Percentiles rank a stretch among this genome's conserved stretches.
phyloP scores from a whole-genome alignment of 2,113 vertebrate species.

The Rhizomys pruinosus region DNA sequence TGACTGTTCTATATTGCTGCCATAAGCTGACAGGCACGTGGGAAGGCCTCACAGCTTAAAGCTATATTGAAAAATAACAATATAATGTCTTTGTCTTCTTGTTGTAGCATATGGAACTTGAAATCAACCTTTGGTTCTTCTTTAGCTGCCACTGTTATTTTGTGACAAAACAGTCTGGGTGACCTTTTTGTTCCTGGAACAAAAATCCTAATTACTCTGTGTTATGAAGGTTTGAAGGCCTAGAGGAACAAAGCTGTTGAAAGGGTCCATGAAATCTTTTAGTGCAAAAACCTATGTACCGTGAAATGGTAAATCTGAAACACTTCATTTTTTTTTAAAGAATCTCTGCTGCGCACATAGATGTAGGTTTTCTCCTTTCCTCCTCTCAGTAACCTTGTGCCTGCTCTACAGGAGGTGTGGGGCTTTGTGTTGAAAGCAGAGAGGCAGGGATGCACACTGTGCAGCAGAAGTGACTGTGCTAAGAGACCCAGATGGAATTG shows the following conservation, averaged over 20 bases:
- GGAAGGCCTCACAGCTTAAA: background rate
- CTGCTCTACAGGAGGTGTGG: background rate
- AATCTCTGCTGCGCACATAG: slow-evolving; percentile 21
- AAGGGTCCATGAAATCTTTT: slow-evolving; percentile 56
- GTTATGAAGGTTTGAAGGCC: slow-evolving; percentile 44
- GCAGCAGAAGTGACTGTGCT: background rate
- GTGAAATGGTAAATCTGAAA: slow-evolving; percentile 43
- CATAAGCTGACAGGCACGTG: background rate
- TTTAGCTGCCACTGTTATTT: slow-evolving; percentile 14
- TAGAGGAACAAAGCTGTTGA: slow-evolving; percentile 30
- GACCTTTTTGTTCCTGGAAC: slow-evolving; percentile 46
- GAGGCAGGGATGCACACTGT: background rate
- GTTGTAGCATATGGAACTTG: slow-evolving; percentile 32
- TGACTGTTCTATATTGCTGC: background rate
- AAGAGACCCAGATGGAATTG: background rate
- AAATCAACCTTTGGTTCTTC: background rate
- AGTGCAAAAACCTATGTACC: background rate
- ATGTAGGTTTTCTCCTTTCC: background rate
- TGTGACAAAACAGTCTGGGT: slow-evolving; percentile 41
- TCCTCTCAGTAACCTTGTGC: background rate
- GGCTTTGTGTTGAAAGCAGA: background rate
- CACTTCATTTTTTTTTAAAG: background rate
- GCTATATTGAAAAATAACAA: slow-evolving; percentile 18
- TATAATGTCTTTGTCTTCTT: slow-evolving; percentile 1
- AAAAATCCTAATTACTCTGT: slow-evolving; percentile 53